Evolutionary conservation across 2,888 invertebrate genomes (phyloP).

Genomic region (Parthenolecanium corni): DNA sequence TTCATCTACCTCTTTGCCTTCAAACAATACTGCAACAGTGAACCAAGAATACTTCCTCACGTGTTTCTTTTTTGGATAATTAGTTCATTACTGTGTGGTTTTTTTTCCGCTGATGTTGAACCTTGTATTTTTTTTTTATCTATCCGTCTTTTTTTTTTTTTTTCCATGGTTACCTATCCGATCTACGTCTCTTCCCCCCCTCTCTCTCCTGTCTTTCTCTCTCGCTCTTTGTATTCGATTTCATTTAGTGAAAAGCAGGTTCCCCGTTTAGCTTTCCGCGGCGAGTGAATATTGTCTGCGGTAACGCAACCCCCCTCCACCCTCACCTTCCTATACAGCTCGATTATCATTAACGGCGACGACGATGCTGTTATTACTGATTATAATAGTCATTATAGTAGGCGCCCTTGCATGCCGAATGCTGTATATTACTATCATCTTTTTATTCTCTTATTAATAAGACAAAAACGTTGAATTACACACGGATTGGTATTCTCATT

Average conservation of each 20-base stretch:
- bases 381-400: slow-evolving; percentile 23
- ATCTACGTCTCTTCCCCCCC: neutral
- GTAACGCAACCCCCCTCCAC: neutral
- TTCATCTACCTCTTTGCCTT: neutral
- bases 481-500: too few species aligned
- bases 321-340: neutral
- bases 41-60: slow-evolving; percentile 2
- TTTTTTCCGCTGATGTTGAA: too few species aligned
- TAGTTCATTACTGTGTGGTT: slow-evolving; percentile 12
- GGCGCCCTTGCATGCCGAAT: slow-evolving; percentile 24
- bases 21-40: neutral
- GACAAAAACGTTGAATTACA: slow-evolving; percentile 1
- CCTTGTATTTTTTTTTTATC: too few species aligned
- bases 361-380: slow-evolving; percentile 23
- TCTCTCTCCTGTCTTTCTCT: neutral
- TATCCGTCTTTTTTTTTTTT: neutral
- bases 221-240: neutral
- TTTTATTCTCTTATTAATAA: slow-evolving; percentile 15
- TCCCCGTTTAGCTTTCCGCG: neutral
- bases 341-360: slow-evolving; percentile 16
- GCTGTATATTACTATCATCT: slow-evolving; percentile 7
- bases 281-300: neutral
- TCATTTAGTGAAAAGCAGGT: too few species aligned
- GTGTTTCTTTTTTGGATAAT: slow-evolving; percentile 10
- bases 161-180: too few species aligned